A percentile compares a stretch with the other conserved stretches of the same genome.
Conservation (phyloP, 2,797 vertebrate genomes). For the Prionace glauca region DNA sequence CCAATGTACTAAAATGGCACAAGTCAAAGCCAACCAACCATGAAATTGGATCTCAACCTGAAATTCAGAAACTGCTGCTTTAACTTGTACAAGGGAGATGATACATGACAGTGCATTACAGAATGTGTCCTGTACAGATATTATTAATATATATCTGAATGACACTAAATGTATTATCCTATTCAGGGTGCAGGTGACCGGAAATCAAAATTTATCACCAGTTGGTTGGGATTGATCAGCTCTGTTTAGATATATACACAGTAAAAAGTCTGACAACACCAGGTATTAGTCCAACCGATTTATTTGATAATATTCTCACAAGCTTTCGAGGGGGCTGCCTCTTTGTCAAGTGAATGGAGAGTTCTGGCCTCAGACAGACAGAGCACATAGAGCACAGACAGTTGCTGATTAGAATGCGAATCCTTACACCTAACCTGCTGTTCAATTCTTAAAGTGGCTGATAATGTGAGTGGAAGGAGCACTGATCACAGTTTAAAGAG, state of each 20-base stretch:
- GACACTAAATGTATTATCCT: neutral
- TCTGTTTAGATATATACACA: neutral
- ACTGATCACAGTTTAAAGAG: too few species aligned
- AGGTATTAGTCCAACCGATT: too few species aligned
- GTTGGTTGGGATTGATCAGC: neutral
- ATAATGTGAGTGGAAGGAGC: too few species aligned
- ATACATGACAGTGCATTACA: slow-evolving; percentile 23
- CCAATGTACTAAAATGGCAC: slow-evolving; percentile 31
- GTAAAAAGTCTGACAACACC: too few species aligned
- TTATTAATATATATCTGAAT: slow-evolving; percentile 24
- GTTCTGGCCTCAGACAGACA: too few species aligned
- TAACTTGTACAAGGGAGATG: slow-evolving; percentile 11
- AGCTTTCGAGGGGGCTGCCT: too few species aligned
- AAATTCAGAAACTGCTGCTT: slow-evolving; percentile 32
- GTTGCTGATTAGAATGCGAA: too few species aligned
- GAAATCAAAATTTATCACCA: neutral
- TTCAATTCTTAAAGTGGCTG: too few species aligned
- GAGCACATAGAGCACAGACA: too few species aligned
- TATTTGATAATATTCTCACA: too few species aligned
- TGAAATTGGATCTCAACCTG: slow-evolving; percentile 27
- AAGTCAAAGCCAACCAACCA: neutral
- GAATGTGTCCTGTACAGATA: neutral
- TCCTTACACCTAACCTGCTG: too few species aligned
- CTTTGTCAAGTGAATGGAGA: too few species aligned
- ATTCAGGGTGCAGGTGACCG: neutral